Conservation (phyloP, 2,888 invertebrate species). For the Oscheius onirici region DNA sequence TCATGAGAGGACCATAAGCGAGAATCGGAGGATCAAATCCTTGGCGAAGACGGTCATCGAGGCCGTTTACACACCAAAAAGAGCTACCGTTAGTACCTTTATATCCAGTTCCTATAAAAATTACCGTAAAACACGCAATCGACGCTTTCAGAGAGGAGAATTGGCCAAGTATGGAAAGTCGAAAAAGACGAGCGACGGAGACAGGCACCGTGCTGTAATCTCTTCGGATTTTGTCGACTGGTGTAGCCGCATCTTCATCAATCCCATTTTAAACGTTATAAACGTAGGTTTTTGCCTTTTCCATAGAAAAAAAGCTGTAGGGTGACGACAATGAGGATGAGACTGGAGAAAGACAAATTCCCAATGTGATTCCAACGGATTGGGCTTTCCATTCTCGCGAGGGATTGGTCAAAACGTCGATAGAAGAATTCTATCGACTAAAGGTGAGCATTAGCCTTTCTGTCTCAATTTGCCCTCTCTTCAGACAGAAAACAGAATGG, state of each 20-base stretch:
- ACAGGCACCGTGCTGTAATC: conserved; percentile 46
- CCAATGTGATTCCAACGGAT: conserved; percentile 60
- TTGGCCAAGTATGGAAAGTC: neutral
- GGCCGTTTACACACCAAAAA: conserved; percentile 38
- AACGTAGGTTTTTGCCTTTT: conserved; percentile 8
- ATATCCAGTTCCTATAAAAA: neutral
- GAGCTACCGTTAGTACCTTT: conserved; percentile 24
- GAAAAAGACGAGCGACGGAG: neutral
- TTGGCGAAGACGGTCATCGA: conserved; percentile 18
- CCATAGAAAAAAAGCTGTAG: neutral
- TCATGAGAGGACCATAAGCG: neutral
- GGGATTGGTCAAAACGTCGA: conserved; percentile 61
- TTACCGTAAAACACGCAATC: no score
- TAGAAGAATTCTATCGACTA: conserved; percentile 43
- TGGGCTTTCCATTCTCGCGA: conserved; percentile 70
- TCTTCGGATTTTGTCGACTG: conserved; percentile 66
- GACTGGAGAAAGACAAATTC: conserved; percentile 38
- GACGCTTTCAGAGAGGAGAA: conserved; percentile 1
- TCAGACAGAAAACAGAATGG: neutral
- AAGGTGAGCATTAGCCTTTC: neutral
- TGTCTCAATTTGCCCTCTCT: neutral
- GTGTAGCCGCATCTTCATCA: conserved; percentile 68
- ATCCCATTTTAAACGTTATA: conserved; percentile 58
- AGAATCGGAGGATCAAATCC: neutral
- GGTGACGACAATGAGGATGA: conserved; percentile 22